Percentiles rank a stretch among this genome's conserved stretches.
Evolutionary conservation across 2,888 invertebrate species (phyloP).

Genomic region (Scaeva pyrastri): DNA sequence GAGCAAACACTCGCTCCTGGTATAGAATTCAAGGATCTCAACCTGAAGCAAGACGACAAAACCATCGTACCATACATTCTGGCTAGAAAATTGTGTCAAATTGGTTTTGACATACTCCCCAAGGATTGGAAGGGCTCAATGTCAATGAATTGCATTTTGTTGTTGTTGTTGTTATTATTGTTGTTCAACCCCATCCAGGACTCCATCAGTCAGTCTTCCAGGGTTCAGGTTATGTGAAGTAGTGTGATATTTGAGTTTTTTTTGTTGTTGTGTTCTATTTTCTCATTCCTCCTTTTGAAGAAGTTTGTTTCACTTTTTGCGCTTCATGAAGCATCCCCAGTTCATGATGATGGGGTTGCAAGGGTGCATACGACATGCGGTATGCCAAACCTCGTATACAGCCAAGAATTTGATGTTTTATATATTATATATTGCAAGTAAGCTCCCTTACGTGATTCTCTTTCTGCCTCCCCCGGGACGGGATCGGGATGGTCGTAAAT

Average conservation of each 20-base stretch:
- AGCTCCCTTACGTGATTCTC: constrained; percentile 41
- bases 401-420: constrained; percentile 23
- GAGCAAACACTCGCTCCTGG: constrained; percentile 8
- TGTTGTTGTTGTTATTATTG: background rate
- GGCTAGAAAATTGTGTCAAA: constrained; percentile 73
- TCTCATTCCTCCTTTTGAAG: background rate
- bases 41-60: constrained; percentile 49
- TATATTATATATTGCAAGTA: constrained; percentile 41
- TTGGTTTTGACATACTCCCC: constrained; percentile 75
- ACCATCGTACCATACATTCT: constrained; percentile 59
- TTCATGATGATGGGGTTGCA: constrained; percentile 36
- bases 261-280: constrained; percentile 7
- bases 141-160: constrained; percentile 70
- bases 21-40: constrained; percentile 33
- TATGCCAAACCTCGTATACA: background rate
- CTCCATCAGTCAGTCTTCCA: constrained; percentile 29
- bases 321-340: constrained; percentile 58
- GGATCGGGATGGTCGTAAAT: constrained; percentile 64
- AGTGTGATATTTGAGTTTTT: constrained; percentile 38
- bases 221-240: constrained; percentile 26
- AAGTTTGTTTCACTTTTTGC: constrained; percentile 62
- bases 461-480: constrained; percentile 45
- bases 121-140: constrained; percentile 70
- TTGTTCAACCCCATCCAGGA: constrained; percentile 26
- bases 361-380: constrained; percentile 49